phyloP scores from a whole-genome alignment of 2,888 invertebrate species.

The Eupsilia transversa region DNA sequence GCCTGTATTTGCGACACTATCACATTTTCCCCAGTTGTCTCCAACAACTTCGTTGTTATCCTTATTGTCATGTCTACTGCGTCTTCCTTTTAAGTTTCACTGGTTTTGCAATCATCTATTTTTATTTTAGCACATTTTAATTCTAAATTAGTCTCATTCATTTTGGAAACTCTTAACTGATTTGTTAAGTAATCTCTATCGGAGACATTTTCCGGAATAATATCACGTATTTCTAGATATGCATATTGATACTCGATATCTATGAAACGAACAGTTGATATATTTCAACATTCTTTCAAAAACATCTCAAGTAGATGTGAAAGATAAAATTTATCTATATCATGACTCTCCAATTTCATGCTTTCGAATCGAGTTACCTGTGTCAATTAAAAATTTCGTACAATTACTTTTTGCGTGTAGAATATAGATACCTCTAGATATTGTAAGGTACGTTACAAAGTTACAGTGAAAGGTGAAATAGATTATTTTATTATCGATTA shows the following conservation, averaged over 20 bases:
- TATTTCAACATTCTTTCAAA: slow-evolving; percentile 40
- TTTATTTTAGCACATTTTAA: background rate
- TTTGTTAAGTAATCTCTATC: too few species aligned
- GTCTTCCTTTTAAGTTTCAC: background rate
- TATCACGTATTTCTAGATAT: slow-evolving; percentile 15
- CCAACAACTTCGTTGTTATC: background rate
- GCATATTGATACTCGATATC: slow-evolving; percentile 35
- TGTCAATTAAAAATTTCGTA: slow-evolving; percentile 73
- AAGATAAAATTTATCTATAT: slow-evolving; percentile 67
- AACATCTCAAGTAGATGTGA: slow-evolving; percentile 48
- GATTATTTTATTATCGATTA: slow-evolving; percentile 52
- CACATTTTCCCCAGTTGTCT: slow-evolving; percentile 34
- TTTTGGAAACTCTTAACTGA: background rate
- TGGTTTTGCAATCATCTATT: slow-evolving; percentile 1
- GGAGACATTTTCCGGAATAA: slow-evolving; percentile 11
- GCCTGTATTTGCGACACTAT: slow-evolving; percentile 14
- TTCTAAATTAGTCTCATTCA: background rate
- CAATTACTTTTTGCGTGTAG: slow-evolving; percentile 81
- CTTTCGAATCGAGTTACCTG: slow-evolving; percentile 74
- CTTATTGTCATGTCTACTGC: slow-evolving; percentile 12
- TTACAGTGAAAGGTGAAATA: slow-evolving; percentile 64
- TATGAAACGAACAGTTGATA: slow-evolving; percentile 6
- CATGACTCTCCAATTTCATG: slow-evolving; percentile 75
- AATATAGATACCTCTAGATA: slow-evolving; percentile 61
- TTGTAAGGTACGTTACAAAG: slow-evolving; percentile 65